These are phyloP conservation scores for Drosophila varians DNA, from an alignment of 1,140 invertebrate genomes.

Conservation along the genomic window DNA sequence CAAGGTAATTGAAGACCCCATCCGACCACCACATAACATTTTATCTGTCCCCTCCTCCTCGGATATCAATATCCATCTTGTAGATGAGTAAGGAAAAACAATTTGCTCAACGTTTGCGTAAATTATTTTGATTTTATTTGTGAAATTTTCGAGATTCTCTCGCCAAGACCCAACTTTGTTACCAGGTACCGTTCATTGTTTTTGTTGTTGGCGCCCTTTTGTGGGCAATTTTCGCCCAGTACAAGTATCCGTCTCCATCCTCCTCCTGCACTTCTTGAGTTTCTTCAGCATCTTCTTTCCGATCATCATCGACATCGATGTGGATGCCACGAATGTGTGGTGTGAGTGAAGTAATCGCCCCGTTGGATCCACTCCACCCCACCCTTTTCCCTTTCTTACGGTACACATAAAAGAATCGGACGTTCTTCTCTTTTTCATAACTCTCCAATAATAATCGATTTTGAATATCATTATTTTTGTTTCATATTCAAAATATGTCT, in stretches of 20 bases:
- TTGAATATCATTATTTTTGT: too few species aligned
- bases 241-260: constrained; percentile 8
- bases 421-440: too few species aligned
- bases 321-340: constrained; percentile 31
- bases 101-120: constrained; percentile 58
- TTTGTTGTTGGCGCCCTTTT: constrained; percentile 68
- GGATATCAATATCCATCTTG: constrained; percentile 40
- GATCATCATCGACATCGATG: constrained; percentile 72
- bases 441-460: too few species aligned
- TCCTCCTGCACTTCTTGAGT: constrained; percentile 31
- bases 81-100: constrained; percentile 36
- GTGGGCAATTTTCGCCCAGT: constrained; percentile 65
- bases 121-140: constrained; percentile 78
- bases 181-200: constrained; percentile 51
- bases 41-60: background rate
- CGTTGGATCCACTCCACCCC: constrained; percentile 23
- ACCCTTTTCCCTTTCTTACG: background rate
- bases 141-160: constrained; percentile 54
- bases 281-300: constrained; percentile 32
- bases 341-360: constrained; percentile 77
- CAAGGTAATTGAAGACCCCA: constrained; percentile 13
- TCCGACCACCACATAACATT: background rate
- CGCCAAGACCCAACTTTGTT: constrained; percentile 5
- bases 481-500: too few species aligned
- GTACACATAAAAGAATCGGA: background rate